A percentile compares a stretch with the other conserved stretches of the same genome.
These are phyloP conservation scores for Epinephelus awoara DNA, from an alignment of 2,797 vertebrate species.

Conservation along the genomic window DNA sequence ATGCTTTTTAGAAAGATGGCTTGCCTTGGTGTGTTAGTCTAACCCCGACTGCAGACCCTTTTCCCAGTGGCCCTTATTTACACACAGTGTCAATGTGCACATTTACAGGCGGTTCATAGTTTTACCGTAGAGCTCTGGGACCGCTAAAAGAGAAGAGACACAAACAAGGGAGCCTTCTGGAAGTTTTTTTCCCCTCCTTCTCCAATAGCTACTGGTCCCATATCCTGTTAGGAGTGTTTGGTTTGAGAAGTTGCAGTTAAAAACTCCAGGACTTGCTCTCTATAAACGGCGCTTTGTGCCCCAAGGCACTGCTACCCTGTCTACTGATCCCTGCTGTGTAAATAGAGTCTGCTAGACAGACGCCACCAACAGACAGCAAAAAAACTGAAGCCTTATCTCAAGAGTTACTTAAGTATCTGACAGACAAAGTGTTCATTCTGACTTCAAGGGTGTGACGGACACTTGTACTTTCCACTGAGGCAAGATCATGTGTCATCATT, in stretches of 20 bases:
- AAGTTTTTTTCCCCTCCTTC: constrained; percentile 53
- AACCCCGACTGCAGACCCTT: constrained; percentile 58
- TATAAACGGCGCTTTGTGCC: constrained; percentile 73
- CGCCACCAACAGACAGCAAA: constrained; percentile 60
- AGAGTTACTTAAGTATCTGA: constrained; percentile 42
- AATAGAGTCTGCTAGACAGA: constrained; percentile 66
- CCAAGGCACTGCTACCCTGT: constrained; percentile 51
- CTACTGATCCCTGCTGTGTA: constrained; percentile 69
- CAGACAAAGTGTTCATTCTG: constrained; percentile 56
- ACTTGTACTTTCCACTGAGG: constrained; percentile 46
- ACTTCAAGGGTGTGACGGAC: constrained; percentile 29
- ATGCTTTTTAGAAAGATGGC: constrained; percentile 63
- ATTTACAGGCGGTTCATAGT: constrained; percentile 66
- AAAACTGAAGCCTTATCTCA: constrained; percentile 52
- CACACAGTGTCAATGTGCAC: constrained; percentile 70
- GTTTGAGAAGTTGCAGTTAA: constrained; percentile 69
- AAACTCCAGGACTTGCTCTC: constrained; percentile 58
- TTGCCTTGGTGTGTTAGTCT: constrained; percentile 62
- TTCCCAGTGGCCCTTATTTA: constrained; percentile 66
- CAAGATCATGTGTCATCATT: constrained; percentile 42
- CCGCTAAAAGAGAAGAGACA: constrained; percentile 53
- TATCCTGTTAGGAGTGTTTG: constrained; percentile 71
- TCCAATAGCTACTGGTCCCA: constrained; percentile 47
- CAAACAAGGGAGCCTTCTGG: constrained; percentile 70
- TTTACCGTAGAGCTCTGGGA: constrained; percentile 52